These are phyloP conservation scores for Phlogophora meticulosa DNA, from an alignment of 2,888 invertebrate genomes.

Conservation along the genomic window DNA sequence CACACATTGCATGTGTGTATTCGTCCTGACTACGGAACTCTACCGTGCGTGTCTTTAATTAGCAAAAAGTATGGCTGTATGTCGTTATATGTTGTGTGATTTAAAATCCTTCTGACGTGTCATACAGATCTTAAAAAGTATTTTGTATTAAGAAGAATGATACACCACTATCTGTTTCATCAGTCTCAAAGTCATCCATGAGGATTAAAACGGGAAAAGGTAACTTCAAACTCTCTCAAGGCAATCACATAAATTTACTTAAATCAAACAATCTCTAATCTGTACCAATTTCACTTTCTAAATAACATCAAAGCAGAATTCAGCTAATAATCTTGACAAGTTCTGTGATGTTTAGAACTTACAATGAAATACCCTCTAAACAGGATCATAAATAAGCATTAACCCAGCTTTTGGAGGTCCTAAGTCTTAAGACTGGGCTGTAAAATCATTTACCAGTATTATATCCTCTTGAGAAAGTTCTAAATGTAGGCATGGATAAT, in stretches of 20 bases:
- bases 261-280: not conserved
- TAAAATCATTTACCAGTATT: constrained; percentile 62
- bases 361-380: constrained; percentile 54
- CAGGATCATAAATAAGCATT: constrained; percentile 65
- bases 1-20: too few species aligned
- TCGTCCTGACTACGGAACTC: too few species aligned
- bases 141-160: too few species aligned
- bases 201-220: too few species aligned
- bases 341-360: constrained; percentile 47
- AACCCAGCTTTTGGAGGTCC: constrained; percentile 58
- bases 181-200: not conserved
- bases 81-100: too few species aligned
- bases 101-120: too few species aligned
- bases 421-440: constrained; percentile 51
- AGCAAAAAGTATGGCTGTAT: too few species aligned
- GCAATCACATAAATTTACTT: too few species aligned
- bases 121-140: too few species aligned
- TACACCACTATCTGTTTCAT: too few species aligned
- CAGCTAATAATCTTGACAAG: constrained; percentile 32
- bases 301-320: constrained; percentile 24
- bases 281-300: not conserved
- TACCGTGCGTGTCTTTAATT: too few species aligned
- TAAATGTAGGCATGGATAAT: constrained; percentile 50
- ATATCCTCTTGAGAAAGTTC: constrained; percentile 51
- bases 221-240: too few species aligned